A percentile compares a stretch with the other conserved stretches of the same genome.
phyloP scores from a whole-genome alignment of 2,888 invertebrate genomes.

The Rotaria socialis region DNA sequence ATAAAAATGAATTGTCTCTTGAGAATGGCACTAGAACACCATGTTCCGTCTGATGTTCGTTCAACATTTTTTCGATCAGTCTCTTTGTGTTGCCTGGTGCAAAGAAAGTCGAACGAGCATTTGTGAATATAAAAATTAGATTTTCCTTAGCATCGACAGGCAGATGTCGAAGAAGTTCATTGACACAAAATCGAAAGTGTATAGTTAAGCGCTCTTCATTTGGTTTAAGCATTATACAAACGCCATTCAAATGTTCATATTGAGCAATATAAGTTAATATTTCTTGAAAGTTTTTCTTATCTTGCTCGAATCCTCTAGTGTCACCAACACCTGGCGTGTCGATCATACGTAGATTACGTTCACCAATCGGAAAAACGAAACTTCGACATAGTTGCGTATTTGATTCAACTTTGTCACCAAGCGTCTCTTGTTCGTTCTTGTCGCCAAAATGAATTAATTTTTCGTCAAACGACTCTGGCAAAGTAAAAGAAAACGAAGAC shows the following conservation, averaged over 20 bases:
- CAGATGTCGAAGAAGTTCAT: not conserved
- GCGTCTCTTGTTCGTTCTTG: not conserved
- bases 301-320: conserved; percentile 3
- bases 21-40: not conserved
- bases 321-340: conserved; percentile 12
- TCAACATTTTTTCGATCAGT: not conserved
- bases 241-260: not conserved
- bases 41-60: not conserved
- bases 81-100: not conserved
- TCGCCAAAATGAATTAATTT: not conserved
- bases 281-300: not conserved
- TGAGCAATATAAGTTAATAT: not conserved
- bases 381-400: not conserved
- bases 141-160: not conserved
- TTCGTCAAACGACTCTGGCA: not conserved
- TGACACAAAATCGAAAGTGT: not conserved
- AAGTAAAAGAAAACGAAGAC: not conserved
- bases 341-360: not conserved
- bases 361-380: not conserved
- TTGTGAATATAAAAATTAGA: not conserved
- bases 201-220: not conserved
- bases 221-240: not conserved
- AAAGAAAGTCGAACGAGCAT: not conserved
- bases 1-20: not conserved
- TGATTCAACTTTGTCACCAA: not conserved